A percentile compares a stretch with the other conserved stretches of the same genome.
These are phyloP conservation scores for Scaptodrosophila lebanonensis DNA, from an alignment of 1,140 invertebrate species.

Conservation along the genomic window DNA sequence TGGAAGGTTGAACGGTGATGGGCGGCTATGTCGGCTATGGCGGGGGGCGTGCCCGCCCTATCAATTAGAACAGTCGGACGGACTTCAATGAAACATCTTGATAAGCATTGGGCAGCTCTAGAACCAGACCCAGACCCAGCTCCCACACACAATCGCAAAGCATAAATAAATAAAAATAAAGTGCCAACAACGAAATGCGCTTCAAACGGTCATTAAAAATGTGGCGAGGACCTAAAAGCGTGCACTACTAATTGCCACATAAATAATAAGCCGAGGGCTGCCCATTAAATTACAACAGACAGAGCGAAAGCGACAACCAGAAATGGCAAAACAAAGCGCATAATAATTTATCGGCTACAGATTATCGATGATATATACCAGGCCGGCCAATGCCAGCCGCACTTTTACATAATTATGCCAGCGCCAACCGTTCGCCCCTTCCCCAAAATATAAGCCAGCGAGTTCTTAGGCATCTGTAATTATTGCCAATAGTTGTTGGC, in stretches of 20 bases:
- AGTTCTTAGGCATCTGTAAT: too few species aligned
- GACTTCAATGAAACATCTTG: too few species aligned
- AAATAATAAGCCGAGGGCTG: conserved; percentile 51
- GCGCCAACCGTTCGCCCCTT: too few species aligned
- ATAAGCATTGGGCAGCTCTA: conserved; percentile 37
- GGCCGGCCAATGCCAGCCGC: too few species aligned
- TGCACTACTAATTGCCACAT: conserved; percentile 68
- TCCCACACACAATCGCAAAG: background rate
- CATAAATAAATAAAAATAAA: conserved; percentile 64
- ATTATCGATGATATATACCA: conserved; percentile 50
- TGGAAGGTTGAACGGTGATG: background rate
- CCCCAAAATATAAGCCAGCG: too few species aligned
- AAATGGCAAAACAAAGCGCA: conserved; percentile 1
- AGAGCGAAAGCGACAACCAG: background rate
- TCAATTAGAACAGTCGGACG: conserved; percentile 68
- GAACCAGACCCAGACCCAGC: background rate
- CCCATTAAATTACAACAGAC: background rate
- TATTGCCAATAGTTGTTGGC: too few species aligned
- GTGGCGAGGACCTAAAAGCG: conserved; percentile 42
- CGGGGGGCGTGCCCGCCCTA: conserved; percentile 59
- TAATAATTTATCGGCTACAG: conserved; percentile 42
- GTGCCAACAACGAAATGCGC: conserved; percentile 72
- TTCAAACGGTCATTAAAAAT: conserved; percentile 71
- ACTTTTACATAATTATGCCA: too few species aligned
- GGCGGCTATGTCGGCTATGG: conserved; percentile 1